Evolutionary conservation across 35 echinoderm and acorn worm species (phyloP).

Genomic region (Diadema setosum): DNA sequence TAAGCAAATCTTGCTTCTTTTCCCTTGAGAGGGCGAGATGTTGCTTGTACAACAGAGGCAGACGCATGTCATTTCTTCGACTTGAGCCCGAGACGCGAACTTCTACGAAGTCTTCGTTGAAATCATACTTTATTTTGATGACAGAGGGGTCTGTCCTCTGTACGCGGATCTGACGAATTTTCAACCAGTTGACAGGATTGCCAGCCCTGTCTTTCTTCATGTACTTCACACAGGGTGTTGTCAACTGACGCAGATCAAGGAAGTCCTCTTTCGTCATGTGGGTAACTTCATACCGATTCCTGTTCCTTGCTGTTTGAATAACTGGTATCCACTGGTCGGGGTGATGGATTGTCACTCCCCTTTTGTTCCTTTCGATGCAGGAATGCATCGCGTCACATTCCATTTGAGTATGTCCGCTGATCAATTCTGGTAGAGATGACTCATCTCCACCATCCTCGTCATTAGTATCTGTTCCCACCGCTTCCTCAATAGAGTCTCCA

Average conservation of each 20-base stretch:
- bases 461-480: neutral
- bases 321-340: constrained; percentile 19
- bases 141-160: neutral
- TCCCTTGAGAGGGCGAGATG: neutral
- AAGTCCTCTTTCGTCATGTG: constrained; percentile 9
- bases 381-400: constrained; percentile 29
- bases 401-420: constrained; percentile 27
- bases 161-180: neutral
- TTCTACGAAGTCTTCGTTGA: neutral
- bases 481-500: constrained; percentile 19
- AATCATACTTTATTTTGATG: neutral
- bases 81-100: neutral
- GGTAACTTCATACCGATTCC: constrained; percentile 1
- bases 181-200: neutral
- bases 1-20: neutral
- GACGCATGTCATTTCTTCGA: neutral
- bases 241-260: neutral
- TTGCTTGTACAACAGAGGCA: neutral
- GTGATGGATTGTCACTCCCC: neutral
- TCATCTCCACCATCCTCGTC: neutral
- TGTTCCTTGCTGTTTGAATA: constrained; percentile 3
- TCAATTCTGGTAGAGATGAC: no score
- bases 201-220: neutral
- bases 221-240: neutral
- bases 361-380: constrained; percentile 21